A percentile compares a stretch with the other conserved stretches of the same genome.
Evolutionary conservation across 2,797 vertebrate species (phyloP).

Genomic region (Falco rusticolus): DNA sequence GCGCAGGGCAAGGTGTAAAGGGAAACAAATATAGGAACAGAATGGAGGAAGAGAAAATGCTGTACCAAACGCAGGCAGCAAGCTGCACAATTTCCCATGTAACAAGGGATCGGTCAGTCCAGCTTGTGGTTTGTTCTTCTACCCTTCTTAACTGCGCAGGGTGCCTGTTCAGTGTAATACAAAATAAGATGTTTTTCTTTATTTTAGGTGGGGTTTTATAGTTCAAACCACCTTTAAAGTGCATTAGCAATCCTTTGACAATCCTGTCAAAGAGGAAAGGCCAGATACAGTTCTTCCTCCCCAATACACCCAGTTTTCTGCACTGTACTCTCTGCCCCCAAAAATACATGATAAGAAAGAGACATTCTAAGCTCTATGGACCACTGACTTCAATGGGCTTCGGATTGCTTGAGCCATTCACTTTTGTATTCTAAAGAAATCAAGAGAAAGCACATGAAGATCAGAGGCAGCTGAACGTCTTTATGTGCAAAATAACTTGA

Average conservation of each 20-base stretch:
- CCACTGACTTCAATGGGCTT: slow-evolving; percentile 34
- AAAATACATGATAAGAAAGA: slow-evolving; percentile 14
- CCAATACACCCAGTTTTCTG: neutral
- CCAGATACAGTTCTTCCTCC: slow-evolving; percentile 21
- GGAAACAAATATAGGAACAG: neutral
- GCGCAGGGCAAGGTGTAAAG: neutral
- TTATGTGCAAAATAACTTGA: slow-evolving; percentile 57
- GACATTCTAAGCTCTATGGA: neutral
- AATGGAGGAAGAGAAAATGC: neutral
- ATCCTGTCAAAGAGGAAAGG: neutral
- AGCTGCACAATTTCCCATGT: neutral
- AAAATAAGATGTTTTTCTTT: neutral
- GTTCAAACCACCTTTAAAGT: slow-evolving; percentile 9
- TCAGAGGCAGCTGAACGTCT: slow-evolving; percentile 41
- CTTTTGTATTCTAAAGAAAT: slow-evolving; percentile 46
- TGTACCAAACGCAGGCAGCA: neutral
- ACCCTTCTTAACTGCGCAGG: neutral
- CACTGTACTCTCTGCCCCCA: neutral
- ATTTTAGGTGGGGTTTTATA: neutral
- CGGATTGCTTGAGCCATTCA: neutral
- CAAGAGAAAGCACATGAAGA: neutral
- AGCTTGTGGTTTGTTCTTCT: neutral
- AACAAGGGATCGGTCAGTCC: neutral
- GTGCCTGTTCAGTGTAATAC: neutral
- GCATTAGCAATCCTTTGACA: neutral